Conservation (phyloP, 2,113 vertebrate species). For the Nesogale talazaci region DNA sequence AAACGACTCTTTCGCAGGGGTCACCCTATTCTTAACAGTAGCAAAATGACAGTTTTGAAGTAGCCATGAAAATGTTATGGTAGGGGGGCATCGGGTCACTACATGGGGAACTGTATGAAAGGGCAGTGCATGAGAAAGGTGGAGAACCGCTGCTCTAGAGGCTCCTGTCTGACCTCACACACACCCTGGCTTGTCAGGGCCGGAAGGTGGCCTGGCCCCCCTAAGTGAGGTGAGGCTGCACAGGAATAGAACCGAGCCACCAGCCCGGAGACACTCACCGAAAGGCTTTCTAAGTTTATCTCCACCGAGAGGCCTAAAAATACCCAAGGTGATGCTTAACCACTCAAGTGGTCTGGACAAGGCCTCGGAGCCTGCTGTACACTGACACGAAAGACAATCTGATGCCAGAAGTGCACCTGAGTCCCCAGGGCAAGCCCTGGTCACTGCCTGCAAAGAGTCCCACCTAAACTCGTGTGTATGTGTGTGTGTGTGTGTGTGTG, state of each 20-base stretch:
- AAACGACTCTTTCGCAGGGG: too few relatives aligned
- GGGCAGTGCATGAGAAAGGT: too few relatives aligned
- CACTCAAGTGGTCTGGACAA: background rate
- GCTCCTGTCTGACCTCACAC: background rate
- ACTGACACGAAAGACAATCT: background rate
- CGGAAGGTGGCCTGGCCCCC: background rate
- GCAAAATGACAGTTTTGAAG: too few relatives aligned
- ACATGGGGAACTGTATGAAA: too few relatives aligned
- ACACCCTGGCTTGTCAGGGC: conserved; percentile 49
- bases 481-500: too few relatives aligned
- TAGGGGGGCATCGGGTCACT: too few relatives aligned
- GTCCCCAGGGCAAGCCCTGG: background rate
- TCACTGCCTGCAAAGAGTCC: background rate
- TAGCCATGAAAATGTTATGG: too few relatives aligned
- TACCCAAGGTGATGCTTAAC: background rate
- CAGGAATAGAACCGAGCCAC: background rate
- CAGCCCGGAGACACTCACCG: background rate
- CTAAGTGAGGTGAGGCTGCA: conserved; percentile 18
- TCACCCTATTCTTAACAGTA: too few relatives aligned
- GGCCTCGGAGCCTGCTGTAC: background rate
- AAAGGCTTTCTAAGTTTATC: conserved; percentile 68
- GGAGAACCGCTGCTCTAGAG: too few relatives aligned
- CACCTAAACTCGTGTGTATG: background rate
- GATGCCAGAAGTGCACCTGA: background rate
- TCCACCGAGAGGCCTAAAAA: conserved; percentile 14